Conservation (phyloP, 2,888 invertebrate species). For the Paralinhomoeus sp. region DNA sequence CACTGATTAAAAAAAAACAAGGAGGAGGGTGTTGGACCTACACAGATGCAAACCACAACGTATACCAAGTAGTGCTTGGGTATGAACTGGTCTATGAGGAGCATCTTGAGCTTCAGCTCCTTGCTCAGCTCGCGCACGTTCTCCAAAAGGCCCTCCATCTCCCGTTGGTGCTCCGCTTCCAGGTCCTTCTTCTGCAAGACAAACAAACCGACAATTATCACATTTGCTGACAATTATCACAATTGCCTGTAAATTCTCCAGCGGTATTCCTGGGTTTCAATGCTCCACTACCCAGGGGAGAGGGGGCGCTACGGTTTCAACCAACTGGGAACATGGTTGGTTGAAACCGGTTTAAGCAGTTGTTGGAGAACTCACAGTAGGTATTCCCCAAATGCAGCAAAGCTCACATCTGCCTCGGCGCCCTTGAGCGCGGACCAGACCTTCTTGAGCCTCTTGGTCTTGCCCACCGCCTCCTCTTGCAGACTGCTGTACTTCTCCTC, state of each 20-base stretch:
- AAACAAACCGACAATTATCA: not conserved
- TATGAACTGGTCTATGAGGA: conserved; percentile 73
- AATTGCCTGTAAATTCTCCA: no score
- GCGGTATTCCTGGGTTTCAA: no score
- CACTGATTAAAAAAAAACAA: no score
- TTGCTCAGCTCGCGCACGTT: conserved; percentile 59
- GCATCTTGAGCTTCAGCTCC: conserved; percentile 67
- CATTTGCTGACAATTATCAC: no score
- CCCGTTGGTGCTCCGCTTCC: conserved; percentile 78
- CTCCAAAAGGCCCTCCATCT: conserved; percentile 84
- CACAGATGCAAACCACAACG: conserved; percentile 8
- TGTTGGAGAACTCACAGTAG: no score
- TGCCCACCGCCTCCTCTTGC: conserved; percentile 78
- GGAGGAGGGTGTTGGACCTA: no score
- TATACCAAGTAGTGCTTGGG: conserved; percentile 68
- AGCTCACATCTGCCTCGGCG: no score
- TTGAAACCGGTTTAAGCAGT: no score
- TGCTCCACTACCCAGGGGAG: no score
- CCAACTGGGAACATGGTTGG: no score
- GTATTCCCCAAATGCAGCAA: no score
- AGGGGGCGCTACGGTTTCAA: no score
- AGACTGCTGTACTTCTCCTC: conserved; percentile 79
- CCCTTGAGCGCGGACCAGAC: conserved; percentile 33
- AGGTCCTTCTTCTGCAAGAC: conserved; percentile 30
- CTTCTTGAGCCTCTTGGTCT: conserved; percentile 71